Evolutionary conservation across 2,797 vertebrate genomes (phyloP).

Genomic region (Myiotriccus ornatus): DNA sequence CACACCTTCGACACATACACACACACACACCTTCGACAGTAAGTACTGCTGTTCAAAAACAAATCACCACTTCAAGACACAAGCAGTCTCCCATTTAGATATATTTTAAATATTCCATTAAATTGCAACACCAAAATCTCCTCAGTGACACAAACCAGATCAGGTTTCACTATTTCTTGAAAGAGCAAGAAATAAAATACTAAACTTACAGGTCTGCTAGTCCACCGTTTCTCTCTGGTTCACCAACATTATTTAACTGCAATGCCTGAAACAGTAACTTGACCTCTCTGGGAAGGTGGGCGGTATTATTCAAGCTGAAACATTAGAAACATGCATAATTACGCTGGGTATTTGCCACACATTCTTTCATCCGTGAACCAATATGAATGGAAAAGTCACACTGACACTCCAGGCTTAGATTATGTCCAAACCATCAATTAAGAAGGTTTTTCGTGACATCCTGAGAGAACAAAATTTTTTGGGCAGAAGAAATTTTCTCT

Average conservation of each 20-base stretch:
- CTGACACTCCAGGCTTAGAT: conserved; percentile 11
- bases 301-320: conserved; percentile 64
- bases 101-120: neutral
- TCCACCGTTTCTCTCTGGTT: neutral
- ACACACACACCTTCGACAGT: neutral
- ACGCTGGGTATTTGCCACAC: conserved; percentile 38
- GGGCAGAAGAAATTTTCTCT: neutral
- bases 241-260: conserved; percentile 25
- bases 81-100: neutral
- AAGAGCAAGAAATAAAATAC: neutral
- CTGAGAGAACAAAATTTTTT: neutral
- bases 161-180: neutral
- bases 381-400: conserved; percentile 53
- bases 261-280: conserved; percentile 57
- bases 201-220: conserved; percentile 23
- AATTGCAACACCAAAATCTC: neutral
- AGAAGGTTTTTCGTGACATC: neutral
- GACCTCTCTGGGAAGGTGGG: conserved; percentile 69
- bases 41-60: neutral
- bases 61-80: neutral
- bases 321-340: conserved; percentile 69
- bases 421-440: neutral
- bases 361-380: conserved; percentile 45
- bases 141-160: neutral
- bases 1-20: neutral